A percentile compares a stretch with the other conserved stretches of the same genome.
These are phyloP conservation scores for Pyrrhosoma nymphula DNA, from an alignment of 2,888 invertebrate species.

Conservation along the genomic window DNA sequence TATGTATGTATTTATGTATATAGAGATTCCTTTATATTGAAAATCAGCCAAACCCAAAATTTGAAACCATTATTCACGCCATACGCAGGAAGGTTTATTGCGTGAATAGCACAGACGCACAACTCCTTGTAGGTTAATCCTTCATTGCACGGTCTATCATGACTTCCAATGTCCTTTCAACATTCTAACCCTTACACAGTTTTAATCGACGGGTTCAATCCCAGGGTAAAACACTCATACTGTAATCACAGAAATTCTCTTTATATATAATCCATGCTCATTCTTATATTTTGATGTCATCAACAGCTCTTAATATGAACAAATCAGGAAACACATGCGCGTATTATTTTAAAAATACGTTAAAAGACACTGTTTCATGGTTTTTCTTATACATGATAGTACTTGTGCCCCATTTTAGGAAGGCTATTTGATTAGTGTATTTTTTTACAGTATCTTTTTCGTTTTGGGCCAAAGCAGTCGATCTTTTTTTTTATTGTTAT, in stretches of 20 bases:
- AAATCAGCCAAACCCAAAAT: constrained; percentile 41
- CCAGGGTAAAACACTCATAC: constrained; percentile 20
- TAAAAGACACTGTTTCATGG: constrained; percentile 25
- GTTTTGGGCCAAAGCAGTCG: constrained; percentile 54
- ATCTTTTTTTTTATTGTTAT: constrained; percentile 65
- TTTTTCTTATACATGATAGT: constrained; percentile 28
- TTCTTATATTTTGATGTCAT: constrained; percentile 5
- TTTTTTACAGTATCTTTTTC: constrained; percentile 34
- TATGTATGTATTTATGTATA: constrained; percentile 44
- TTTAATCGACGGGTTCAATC: neutral
- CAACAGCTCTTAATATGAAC: constrained; percentile 3
- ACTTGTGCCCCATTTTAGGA: constrained; percentile 45
- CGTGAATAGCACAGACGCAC: constrained; percentile 20
- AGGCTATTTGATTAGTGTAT: constrained; percentile 39
- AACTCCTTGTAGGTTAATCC: neutral
- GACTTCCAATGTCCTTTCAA: neutral
- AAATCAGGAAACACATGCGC: neutral
- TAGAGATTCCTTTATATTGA: constrained; percentile 54
- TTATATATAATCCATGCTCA: neutral
- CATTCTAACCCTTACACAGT: neutral
- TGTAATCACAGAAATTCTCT: constrained; percentile 59
- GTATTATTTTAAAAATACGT: constrained; percentile 40
- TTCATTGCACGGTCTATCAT: neutral
- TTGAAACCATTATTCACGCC: constrained; percentile 34
- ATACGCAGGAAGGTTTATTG: constrained; percentile 28